Evolutionary conservation across 2,797 vertebrate genomes (phyloP).

Genomic region (Pseudochromis fuscus): DNA sequence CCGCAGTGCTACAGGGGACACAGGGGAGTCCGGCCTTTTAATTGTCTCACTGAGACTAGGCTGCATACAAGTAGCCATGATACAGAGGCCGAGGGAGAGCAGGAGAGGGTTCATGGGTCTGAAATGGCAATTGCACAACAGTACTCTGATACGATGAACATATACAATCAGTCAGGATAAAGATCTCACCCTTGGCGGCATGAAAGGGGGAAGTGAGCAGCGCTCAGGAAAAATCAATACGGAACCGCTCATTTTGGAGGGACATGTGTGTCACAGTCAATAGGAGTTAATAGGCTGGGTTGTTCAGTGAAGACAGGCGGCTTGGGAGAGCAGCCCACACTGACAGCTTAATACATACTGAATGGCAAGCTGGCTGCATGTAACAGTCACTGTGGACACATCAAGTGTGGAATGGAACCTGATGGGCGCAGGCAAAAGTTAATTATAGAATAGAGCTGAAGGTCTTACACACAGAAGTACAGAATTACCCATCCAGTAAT

Average conservation of each 20-base stretch:
- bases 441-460: slow-evolving; percentile 84
- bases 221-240: slow-evolving; percentile 97
- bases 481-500: slow-evolving; percentile 80
- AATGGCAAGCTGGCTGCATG: slow-evolving; percentile 82
- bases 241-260: slow-evolving; percentile 98
- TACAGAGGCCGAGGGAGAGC: slow-evolving; percentile 84
- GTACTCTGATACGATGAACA: slow-evolving; percentile 88
- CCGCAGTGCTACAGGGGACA: slow-evolving; percentile 83
- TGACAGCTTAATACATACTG: slow-evolving; percentile 89
- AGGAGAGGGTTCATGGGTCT: slow-evolving; percentile 81
- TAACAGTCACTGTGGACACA: slow-evolving; percentile 80
- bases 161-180: slow-evolving; percentile 96
- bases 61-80: slow-evolving; percentile 84
- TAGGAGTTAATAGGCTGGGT: slow-evolving; percentile 98
- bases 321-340: slow-evolving; percentile 83
- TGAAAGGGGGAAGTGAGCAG: slow-evolving; percentile 96
- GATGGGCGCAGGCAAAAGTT: slow-evolving; percentile 83
- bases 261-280: slow-evolving; percentile 99
- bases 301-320: slow-evolving; percentile 91
- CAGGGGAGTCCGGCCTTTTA: slow-evolving; percentile 84
- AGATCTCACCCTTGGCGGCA: slow-evolving; percentile 94
- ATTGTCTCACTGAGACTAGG: slow-evolving; percentile 89
- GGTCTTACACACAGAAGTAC: slow-evolving; percentile 78
- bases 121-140: slow-evolving; percentile 75
- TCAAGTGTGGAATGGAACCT: slow-evolving; percentile 79